phyloP scores from a whole-genome alignment of 2,113 vertebrate species.

The Lepus timidus region DNA sequence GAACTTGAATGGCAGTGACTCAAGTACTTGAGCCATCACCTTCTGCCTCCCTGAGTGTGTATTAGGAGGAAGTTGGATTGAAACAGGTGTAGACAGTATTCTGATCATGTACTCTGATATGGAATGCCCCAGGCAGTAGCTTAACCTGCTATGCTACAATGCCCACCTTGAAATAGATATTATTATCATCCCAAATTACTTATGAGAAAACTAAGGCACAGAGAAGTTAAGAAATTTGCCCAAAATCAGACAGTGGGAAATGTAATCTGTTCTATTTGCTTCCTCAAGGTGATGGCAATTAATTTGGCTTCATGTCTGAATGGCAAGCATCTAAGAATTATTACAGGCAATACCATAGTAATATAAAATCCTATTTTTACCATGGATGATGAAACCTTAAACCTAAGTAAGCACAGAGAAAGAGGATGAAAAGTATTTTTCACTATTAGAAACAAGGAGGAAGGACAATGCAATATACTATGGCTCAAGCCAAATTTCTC shows the following conservation, averaged over 20 bases:
- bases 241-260: background rate
- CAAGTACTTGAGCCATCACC: too few relatives aligned
- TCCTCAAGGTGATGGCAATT: background rate
- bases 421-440: background rate
- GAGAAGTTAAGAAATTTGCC: background rate
- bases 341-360: background rate
- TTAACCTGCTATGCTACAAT: too few relatives aligned
- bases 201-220: background rate
- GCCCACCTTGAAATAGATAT: background rate
- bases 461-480: background rate
- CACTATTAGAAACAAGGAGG: background rate
- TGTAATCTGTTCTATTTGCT: background rate
- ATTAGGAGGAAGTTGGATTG: too few relatives aligned
- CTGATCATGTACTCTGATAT: too few relatives aligned
- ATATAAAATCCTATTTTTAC: background rate
- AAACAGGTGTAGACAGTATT: too few relatives aligned
- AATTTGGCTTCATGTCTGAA: constrained; percentile 6
- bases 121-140: too few relatives aligned
- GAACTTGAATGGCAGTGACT: too few relatives aligned
- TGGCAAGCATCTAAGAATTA: background rate
- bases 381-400: background rate
- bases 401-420: background rate
- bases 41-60: too few relatives aligned
- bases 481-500: background rate
- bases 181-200: background rate